Base-by-base conservation (phyloP, 2,888 invertebrate species). In the Cactoblastis cactorum region DNA sequence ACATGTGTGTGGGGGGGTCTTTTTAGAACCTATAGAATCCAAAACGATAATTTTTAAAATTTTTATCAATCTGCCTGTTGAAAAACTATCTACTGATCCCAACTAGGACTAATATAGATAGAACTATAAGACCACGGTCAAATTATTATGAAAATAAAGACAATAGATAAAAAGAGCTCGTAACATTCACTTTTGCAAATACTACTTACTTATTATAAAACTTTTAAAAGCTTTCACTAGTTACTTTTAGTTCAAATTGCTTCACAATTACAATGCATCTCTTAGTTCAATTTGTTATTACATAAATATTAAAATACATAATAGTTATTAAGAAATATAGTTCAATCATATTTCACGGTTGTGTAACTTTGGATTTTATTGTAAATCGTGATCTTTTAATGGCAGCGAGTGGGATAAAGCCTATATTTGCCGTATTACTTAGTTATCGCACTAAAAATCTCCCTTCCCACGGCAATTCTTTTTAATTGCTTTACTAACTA, bases 301-400 rank as follows among this genome's bases (percentile, higher is more conserved):
- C 43, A 45, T 48, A 50, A 48, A 46, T n/a, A n/a, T n/a, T n/a
- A n/a, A n/a, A n/a, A n/a, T n/a, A n/a, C n/a, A n/a, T n/a, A n/a
- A 35, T 53, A 49, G 57, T 55, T 39, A 39, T 18, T 32, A 15
- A 53, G 54, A 47, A 33, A 15, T 52, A 54, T 33, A 45, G 12
- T 33, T n/a, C 18, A 33, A 19, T 19, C 19, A 46, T 46, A 46
- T 19, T 46, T 33, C 28, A 28, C 15, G 28, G 2, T 45, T 45
- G 28, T n/a, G 18, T 45, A 45, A 46, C 22, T 5, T 19, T 46
- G 6, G 8, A 11, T 37, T 39, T 22, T 39, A 11, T 9, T 12
- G 4, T 6, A 14, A 6, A 39, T 39, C 22, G 22, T 39, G 22
- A 22, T 12, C n/a, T 38, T 39, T 39, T 39, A 37, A 17, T 37